These are phyloP conservation scores for Nyctibius bracteatus DNA, from an alignment of 2,113 vertebrate species.

Conservation along the genomic window DNA sequence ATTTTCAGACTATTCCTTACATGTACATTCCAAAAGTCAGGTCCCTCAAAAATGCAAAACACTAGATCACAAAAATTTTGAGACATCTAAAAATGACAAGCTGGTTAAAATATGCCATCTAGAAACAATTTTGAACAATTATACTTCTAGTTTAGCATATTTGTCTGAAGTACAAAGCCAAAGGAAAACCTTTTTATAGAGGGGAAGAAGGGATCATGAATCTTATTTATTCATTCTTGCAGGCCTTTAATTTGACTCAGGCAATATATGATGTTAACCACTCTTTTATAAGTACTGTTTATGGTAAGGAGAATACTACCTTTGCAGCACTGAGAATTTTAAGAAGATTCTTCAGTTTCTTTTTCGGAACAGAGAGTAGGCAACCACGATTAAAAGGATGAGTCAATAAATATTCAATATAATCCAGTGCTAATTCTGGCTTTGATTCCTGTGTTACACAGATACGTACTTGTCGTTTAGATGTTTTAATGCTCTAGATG, in stretches of 20 bases:
- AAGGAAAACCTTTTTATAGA: neutral
- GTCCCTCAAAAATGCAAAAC: neutral
- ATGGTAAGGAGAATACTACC: constrained; percentile 62
- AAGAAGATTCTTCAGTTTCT: constrained; percentile 79
- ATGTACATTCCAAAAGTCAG: neutral
- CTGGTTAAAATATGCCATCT: neutral
- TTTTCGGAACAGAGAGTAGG: constrained; percentile 73
- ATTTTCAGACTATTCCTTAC: neutral
- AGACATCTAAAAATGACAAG: neutral
- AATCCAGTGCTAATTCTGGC: constrained; percentile 84
- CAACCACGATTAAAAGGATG: constrained; percentile 74
- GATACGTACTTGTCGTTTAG: constrained; percentile 74
- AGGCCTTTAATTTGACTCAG: neutral
- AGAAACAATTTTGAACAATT: neutral
- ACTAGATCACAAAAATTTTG: neutral
- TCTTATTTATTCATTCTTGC: neutral
- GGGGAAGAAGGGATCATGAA: neutral
- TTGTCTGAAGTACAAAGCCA: neutral
- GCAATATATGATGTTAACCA: neutral
- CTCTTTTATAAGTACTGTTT: neutral
- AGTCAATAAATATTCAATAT: constrained; percentile 84
- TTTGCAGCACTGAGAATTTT: constrained; percentile 78
- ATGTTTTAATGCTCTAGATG: constrained; percentile 52
- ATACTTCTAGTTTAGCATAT: neutral
- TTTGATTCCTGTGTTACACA: constrained; percentile 73